These are phyloP conservation scores for Spodoptera litura DNA, from an alignment of 1,140 invertebrate genomes.

Conservation along the genomic window DNA sequence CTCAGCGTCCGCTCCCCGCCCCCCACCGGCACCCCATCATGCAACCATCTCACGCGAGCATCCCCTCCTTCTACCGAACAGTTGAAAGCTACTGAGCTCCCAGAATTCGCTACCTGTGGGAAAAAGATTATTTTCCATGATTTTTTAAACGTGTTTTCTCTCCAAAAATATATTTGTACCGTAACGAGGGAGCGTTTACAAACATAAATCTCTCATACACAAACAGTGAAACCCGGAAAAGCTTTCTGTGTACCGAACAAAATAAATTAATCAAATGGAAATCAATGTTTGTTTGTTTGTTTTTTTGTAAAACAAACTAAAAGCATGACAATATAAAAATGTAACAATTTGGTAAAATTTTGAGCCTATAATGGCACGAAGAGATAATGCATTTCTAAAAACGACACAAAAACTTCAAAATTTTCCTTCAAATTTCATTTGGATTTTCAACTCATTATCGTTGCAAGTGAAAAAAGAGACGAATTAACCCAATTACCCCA, in stretches of 20 bases:
- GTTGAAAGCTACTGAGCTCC: constrained; percentile 81
- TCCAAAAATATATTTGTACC: background rate
- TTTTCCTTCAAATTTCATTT: no score
- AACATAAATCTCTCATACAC: no score
- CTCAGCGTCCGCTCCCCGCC: constrained; percentile 86
- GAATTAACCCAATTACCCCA: constrained; percentile 24
- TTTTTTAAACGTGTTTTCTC: background rate
- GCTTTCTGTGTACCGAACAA: no score
- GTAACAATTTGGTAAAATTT: no score
- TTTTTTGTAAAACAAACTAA: no score
- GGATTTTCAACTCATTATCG: background rate
- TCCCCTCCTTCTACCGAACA: constrained; percentile 92
- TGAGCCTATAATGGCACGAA: no score
- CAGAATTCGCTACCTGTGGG: constrained; percentile 81
- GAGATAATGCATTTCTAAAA: no score
- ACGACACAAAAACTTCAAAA: background rate
- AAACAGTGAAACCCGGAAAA: no score
- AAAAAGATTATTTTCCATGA: background rate
- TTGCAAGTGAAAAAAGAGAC: constrained; percentile 12
- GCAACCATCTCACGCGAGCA: constrained; percentile 91
- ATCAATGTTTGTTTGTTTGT: no score
- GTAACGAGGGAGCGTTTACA: no score
- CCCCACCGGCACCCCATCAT: constrained; percentile 89
- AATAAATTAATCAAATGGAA: no score
- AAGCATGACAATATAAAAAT: no score